Percentiles rank a stretch among this genome's conserved stretches.
phyloP scores from a whole-genome alignment of 2,113 vertebrate genomes.

The Dryoscopus gambensis region DNA sequence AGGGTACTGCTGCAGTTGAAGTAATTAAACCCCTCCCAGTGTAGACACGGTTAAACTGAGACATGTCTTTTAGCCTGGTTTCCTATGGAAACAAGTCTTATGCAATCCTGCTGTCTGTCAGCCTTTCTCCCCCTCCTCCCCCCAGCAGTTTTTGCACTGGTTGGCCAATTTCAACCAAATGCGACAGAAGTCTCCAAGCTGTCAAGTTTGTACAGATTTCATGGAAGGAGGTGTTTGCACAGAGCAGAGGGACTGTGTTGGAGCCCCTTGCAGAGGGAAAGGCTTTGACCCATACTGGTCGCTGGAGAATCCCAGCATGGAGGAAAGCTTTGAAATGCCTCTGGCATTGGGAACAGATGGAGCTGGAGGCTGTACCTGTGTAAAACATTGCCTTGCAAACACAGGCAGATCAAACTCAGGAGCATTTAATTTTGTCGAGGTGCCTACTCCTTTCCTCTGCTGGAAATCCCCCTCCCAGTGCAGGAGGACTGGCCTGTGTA shows the following conservation, averaged over 20 bases:
- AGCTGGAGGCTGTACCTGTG: not conserved
- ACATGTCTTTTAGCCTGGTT: constrained; percentile 51
- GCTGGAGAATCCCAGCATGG: not conserved
- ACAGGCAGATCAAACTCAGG: not conserved
- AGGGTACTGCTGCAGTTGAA: constrained; percentile 6
- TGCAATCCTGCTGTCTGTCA: constrained; percentile 42
- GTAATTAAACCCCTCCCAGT: constrained; percentile 25
- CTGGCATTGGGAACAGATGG: not conserved
- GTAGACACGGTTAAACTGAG: constrained; percentile 26
- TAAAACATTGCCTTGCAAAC: not conserved
- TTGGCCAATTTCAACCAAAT: constrained; percentile 9
- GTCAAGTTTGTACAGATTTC: not conserved
- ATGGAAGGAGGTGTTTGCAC: not conserved
- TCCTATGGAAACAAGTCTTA: constrained; percentile 56
- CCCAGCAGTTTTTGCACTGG: not conserved
- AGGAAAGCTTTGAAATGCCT: not conserved
- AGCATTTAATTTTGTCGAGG: not conserved
- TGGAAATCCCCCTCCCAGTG: not conserved
- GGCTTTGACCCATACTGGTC: not conserved
- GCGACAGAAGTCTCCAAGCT: not conserved
- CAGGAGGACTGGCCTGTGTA: not conserved
- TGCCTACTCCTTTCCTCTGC: not conserved
- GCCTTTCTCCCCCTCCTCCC: not conserved
- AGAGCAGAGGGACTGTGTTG: not conserved
- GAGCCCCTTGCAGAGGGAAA: not conserved